Base-by-base conservation (phyloP, 30 jellyfish, hydroid and myxozoan genomes). In the Turritopsis rubra region DNA sequence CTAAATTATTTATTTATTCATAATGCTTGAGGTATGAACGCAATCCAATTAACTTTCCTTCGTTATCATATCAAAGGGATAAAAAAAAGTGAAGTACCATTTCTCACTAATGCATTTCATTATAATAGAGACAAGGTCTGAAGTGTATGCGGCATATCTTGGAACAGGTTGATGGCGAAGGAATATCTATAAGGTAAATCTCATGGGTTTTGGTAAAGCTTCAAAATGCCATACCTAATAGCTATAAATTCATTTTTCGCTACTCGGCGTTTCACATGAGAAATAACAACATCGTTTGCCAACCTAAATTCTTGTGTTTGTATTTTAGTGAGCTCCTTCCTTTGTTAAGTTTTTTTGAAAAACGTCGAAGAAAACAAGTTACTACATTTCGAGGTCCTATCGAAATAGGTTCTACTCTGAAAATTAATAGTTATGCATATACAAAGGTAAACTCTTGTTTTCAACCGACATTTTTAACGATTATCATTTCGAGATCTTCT, bases 301-400 rank as follows among this genome's bases (percentile, higher is more conserved):
- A n/a, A n/a, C n/a, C n/a, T n/a, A n/a, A n/a, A n/a, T n/a, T n/a
- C 53, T 41, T 41, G 60, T 41, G 5, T 41, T 13, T 41, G 60
- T 17, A 0, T 71, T 65, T n/a, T 66, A 85, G 97, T 24, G 96
- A 93, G 31, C 96, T 89, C 7, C 89, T 93, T 1, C 96, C 96
- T 20, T 85, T 93, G 97, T 89, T 93, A 22, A 85, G 96, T 79
- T 93, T 85, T 85, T 93, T 93, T 75, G 97, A 93, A 72, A 82
- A 86, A 24, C 84, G 99, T 21, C 80, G 94, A 18, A 89, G 83
- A 52, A 93, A 93, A 68, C 99, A 88, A 73, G 95, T 95, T 17
- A 93, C 99, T 5, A 66, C 89, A 1, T 93, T 93, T 65, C 86
- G 99, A n/a, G 99, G 99, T 72, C 96, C 99, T 31, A 65, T 93